phyloP scores from a whole-genome alignment of 2,888 invertebrate genomes.

The Eudasyphora cyanicolor region DNA sequence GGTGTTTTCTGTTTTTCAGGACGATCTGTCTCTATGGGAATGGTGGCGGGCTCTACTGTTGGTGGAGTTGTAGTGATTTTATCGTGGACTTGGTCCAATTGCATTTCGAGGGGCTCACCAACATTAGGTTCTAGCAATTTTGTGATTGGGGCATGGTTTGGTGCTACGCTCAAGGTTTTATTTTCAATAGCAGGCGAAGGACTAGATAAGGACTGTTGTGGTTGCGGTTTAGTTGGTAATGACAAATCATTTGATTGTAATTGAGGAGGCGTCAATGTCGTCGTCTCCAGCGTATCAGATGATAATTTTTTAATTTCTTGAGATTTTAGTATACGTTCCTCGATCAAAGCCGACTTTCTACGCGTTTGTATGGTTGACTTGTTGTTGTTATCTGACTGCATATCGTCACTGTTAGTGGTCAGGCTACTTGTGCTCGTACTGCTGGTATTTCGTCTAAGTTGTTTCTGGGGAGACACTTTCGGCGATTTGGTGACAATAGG shows the following conservation, averaged over 20 bases:
- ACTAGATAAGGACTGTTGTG: conserved; percentile 37
- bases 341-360: conserved; percentile 71
- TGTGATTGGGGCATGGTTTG: background rate
- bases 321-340: conserved; percentile 72
- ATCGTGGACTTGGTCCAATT: background rate
- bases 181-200: background rate
- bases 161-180: conserved; percentile 4
- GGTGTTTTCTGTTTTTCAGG: background rate
- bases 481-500: conserved; percentile 56
- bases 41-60: background rate
- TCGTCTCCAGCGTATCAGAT: conserved; percentile 30
- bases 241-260: background rate
- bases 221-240: conserved; percentile 3
- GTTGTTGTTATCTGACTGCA: conserved; percentile 21
- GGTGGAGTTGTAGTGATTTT: background rate
- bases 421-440: conserved; percentile 61
- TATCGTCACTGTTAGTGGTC: conserved; percentile 50
- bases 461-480: conserved; percentile 69
- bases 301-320: conserved; percentile 64
- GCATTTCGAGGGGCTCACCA: background rate
- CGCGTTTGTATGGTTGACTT: conserved; percentile 63
- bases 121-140: background rate
- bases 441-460: conserved; percentile 66
- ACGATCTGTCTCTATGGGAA: background rate
- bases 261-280: no score